Evolutionary conservation across 2,113 vertebrate genomes (phyloP).

Genomic region (Oceanodroma tethys): DNA sequence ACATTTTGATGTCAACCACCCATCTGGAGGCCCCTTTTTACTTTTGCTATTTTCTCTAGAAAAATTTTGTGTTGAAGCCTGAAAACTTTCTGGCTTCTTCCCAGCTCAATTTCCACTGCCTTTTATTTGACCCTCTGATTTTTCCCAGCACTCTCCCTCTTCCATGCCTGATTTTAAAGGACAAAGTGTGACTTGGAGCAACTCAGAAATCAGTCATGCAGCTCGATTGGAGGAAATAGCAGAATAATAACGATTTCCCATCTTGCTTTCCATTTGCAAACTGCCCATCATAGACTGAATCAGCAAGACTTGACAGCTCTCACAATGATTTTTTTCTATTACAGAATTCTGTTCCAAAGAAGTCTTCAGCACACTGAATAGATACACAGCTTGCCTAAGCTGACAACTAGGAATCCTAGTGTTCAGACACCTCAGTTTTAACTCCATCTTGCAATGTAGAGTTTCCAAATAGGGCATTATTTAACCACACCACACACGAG

Average conservation of each 20-base stretch:
- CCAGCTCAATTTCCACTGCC: not conserved
- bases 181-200: not conserved
- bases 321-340: not conserved
- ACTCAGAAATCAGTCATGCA: not conserved
- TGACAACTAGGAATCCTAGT: not conserved
- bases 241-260: not conserved
- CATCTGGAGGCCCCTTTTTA: not conserved
- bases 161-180: not conserved
- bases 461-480: not conserved
- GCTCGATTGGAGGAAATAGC: not conserved
- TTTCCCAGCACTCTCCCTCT: not conserved
- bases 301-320: not conserved
- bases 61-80: not conserved
- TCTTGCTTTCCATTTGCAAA: not conserved
- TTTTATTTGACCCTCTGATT: not conserved
- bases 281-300: not conserved
- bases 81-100: not conserved
- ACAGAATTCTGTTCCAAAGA: not conserved
- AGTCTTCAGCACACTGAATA: not conserved
- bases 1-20: not conserved
- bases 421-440: not conserved
- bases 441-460: not conserved
- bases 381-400: not conserved
- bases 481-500: not conserved
- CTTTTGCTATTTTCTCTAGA: not conserved